Evolutionary conservation across 2,113 vertebrate species (phyloP).

Genomic region (Calyptomena viridis): DNA sequence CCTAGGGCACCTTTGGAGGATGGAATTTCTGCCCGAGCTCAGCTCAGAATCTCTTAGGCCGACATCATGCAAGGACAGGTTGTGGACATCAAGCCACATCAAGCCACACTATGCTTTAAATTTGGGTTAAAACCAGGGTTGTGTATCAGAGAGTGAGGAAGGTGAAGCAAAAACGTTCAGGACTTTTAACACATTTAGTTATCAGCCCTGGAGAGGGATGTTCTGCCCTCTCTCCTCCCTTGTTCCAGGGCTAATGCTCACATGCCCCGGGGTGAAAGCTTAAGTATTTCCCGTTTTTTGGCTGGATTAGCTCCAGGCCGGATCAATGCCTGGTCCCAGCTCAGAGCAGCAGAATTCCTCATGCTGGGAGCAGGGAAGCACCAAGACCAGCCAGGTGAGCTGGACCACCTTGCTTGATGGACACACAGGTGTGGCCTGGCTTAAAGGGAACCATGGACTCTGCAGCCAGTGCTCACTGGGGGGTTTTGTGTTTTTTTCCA

Average conservation of each 20-base stretch:
- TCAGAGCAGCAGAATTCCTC: neutral
- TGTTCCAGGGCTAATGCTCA: neutral
- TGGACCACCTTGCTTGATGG: neutral
- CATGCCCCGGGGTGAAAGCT: neutral
- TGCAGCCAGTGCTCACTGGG: neutral
- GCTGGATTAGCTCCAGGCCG: neutral
- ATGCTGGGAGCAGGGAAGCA: rapidly evolving
- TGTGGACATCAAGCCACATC: neutral
- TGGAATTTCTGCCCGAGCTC: neutral
- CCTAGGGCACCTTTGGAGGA: neutral
- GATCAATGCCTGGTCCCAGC: neutral
- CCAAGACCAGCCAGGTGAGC: neutral
- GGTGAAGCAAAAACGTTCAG: neutral
- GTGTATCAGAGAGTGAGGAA: neutral
- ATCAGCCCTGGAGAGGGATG: neutral
- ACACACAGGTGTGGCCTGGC: no score
- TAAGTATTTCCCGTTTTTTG: rapidly evolving
- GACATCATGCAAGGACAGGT: neutral
- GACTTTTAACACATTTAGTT: neutral
- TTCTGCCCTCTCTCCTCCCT: neutral
- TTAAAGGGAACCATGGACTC: neutral
- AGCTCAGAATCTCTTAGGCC: neutral
- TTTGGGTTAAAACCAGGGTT: neutral
- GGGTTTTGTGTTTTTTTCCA: neutral
- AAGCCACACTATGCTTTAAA: neutral